A percentile compares a stretch with the other conserved stretches of the same genome.
Evolutionary conservation across 2,113 vertebrate species (phyloP).

Genomic region (Corythoichthys haematopterus): DNA sequence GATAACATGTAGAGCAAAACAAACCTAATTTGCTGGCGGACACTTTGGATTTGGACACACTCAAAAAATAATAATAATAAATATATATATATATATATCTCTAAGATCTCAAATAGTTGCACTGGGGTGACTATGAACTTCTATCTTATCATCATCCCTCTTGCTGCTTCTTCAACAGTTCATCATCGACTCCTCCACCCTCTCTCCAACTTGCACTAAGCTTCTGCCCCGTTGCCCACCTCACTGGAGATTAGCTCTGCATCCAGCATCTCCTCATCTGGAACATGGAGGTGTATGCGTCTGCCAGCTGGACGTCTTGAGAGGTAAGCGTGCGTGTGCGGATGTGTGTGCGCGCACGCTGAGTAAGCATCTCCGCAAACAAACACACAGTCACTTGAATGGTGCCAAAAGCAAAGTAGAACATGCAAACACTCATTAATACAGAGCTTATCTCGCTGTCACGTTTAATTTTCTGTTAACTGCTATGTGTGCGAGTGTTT

Average conservation of each 20-base stretch:
- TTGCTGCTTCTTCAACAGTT: slow-evolving; percentile 54
- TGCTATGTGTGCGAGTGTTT: slow-evolving; percentile 13
- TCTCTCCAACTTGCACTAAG: slow-evolving; percentile 39
- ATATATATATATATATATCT: too few species aligned
- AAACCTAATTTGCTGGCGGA: neutral
- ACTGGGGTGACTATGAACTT: neutral
- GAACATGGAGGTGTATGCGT: slow-evolving; percentile 26
- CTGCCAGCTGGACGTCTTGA: slow-evolving; percentile 59
- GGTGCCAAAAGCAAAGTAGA: slow-evolving; percentile 29
- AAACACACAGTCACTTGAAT: slow-evolving; percentile 33
- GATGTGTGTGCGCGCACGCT: slow-evolving; percentile 12
- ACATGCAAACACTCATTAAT: slow-evolving; percentile 44
- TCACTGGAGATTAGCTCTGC: slow-evolving; percentile 26
- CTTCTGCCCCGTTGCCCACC: slow-evolving; percentile 38
- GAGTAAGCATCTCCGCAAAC: slow-evolving; percentile 39
- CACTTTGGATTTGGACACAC: neutral
- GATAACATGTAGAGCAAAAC: neutral
- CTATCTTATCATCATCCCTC: neutral
- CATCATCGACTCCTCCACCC: slow-evolving; percentile 35
- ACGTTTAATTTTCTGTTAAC: slow-evolving; percentile 41
- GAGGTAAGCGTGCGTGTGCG: slow-evolving; percentile 22
- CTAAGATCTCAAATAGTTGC: neutral
- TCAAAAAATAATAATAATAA: neutral
- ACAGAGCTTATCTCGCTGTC: slow-evolving; percentile 43
- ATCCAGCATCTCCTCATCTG: slow-evolving; percentile 27